Base-by-base conservation (phyloP, 2,113 vertebrate genomes). In the Nipponia nippon region DNA sequence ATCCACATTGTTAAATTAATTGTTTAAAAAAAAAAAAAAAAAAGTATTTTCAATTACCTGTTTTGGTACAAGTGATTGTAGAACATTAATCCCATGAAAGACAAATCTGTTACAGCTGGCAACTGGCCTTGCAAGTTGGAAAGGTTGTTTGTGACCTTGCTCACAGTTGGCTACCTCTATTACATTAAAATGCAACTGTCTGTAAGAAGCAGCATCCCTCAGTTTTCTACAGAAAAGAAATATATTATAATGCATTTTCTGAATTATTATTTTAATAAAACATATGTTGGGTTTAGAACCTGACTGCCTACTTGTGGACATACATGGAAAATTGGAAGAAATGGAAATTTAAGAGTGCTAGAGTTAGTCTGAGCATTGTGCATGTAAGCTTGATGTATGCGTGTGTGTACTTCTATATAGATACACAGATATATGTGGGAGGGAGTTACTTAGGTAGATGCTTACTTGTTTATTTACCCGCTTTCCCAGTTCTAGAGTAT, bases 21-120 rank as follows among this genome's bases (percentile, higher is more conserved):
- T 61, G 38, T 32, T 49, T 79, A 46, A 4, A 32, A n/a, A 40
- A 56, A 83, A 80, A 32, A 80, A 32, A 13, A 11, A 16, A 47
- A 40, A 83, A 16, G 3, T 4, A 46, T 71, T 94, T 95, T 79
- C 63, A 76, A 46, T 91, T 96, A 90, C 61, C 87, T 90, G 23
- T 36, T 91, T 87, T 70, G 62, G 62, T 77, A 65, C 36, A 61
- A 94, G 49, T 15, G 56, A 82, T 21, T 85, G 71, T n/a, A 66
- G 46, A 82, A 70, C 58, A 90, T 83, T 86, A 96, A 95, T 93
- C 49, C 63, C 76, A 62, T 42, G 70, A 95, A 95, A 96, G 75
- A 61, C 66, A 93, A 95, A 94, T 83, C 78, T 88, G 62, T 66
- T 73, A 63, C 27, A 76, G 49, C 36, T 94, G 95, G 87, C 86